Base-by-base conservation (phyloP, 1,140 invertebrate species). In the Ips typographus region DNA sequence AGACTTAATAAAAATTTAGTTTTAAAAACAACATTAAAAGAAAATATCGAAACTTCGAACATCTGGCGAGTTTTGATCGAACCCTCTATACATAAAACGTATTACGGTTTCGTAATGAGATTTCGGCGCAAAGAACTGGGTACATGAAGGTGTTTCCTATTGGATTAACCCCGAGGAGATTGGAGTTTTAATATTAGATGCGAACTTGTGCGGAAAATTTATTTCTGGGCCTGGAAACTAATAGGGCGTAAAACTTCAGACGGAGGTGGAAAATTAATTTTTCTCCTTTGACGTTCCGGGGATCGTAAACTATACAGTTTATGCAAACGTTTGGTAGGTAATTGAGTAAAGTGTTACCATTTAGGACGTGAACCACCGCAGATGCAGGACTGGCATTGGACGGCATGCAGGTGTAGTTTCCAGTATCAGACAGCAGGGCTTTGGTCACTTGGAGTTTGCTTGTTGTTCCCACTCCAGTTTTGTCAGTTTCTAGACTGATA, bases 401-500 rank as follows among this genome's bases (percentile, higher is more conserved):
- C 52, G 93, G 92, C 74, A 91, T 88, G 80, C 92, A 95, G 38
- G 91, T 94, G 81, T 94, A 94, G 82, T 94, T 94, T 73, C 94
- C 94, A 42, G 92, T 94, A 83, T 96, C 94, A 41, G 86, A 86
- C 52, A 93, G 85, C 38, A 89, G 86, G 7, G 94, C 94, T 78
- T 94, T 91, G 6, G 92, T 94, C 71, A 96, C 88, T 77, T 94
- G 86, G 69, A 96, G 85, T 78, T 93, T 93, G 81, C 92, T 94
- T 52, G 93, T 94, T 44, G 93, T 95, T 7, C 92, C 92, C 4
- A 88, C 86, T 74, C 93, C 92, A 2, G 92, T 94, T 83, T 94
- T 94, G 82, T 95, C 94, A 1, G 94, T 95, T 82, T 95, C 93
- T 74, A 96, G 84, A 77, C 90, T 93, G 77, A 96, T 93, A 6